Conservation (phyloP, 2,113 vertebrate species). For the Bothrops jararaca region DNA sequence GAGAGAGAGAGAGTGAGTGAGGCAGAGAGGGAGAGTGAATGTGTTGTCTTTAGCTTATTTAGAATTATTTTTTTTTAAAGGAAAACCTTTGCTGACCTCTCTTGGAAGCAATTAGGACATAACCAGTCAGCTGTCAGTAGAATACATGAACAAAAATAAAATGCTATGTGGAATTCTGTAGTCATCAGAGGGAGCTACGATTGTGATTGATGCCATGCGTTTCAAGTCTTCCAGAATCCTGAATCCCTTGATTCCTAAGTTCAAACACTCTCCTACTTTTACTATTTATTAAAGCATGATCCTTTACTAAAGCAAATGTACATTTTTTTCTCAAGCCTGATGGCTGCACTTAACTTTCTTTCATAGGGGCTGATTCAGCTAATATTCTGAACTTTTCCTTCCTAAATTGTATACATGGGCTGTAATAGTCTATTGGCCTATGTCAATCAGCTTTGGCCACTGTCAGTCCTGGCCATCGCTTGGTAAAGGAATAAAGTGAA, state of each 20-base stretch:
- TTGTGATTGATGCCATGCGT: conserved; percentile 71
- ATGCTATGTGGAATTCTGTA: conserved; percentile 76
- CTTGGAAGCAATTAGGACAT: conserved; percentile 96
- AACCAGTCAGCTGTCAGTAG: conserved; percentile 96
- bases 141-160: conserved; percentile 77
- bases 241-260: conserved; percentile 36
- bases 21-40: conserved; percentile 27
- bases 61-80: conserved; percentile 71
- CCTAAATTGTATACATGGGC: background rate
- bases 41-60: conserved; percentile 81
- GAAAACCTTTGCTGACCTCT: conserved; percentile 99
- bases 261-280: background rate
- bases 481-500: background rate
- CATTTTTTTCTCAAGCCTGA: conserved; percentile 26
- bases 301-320: background rate
- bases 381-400: background rate
- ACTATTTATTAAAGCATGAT: conserved; percentile 35
- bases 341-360: conserved; percentile 4
- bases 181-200: conserved; percentile 93
- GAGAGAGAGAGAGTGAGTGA: background rate
- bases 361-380: background rate
- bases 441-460: background rate
- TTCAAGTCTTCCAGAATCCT: conserved; percentile 59
- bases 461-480: background rate
- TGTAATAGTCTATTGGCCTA: background rate